Conservation (phyloP, 53 echinoderm and acorn worm genomes). For the Crossaster papposus region DNA sequence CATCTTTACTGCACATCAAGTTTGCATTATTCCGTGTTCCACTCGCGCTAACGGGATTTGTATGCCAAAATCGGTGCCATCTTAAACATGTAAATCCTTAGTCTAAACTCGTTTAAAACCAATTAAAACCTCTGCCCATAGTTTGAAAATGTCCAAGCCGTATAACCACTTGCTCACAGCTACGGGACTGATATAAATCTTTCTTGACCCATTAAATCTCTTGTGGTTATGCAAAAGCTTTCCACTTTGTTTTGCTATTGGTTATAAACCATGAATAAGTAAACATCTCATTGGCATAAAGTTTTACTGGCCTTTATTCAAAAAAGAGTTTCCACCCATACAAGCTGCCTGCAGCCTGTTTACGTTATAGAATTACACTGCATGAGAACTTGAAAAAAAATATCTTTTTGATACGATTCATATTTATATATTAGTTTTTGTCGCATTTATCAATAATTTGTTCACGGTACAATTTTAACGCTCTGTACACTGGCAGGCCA, state of each 20-base stretch:
- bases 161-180: too few species aligned
- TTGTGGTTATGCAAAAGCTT: background rate
- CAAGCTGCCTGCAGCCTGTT: slow-evolving; percentile 27
- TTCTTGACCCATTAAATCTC: background rate
- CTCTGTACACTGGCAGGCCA: background rate
- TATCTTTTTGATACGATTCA: background rate
- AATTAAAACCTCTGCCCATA: too few species aligned
- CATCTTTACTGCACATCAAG: too few species aligned
- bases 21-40: too few species aligned
- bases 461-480: background rate
- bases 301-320: background rate
- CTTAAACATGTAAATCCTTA: too few species aligned
- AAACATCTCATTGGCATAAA: background rate
- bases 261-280: background rate
- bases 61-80: too few species aligned
- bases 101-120: too few species aligned
- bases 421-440: background rate
- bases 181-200: background rate
- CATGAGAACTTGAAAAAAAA: too few species aligned
- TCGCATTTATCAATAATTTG: background rate
- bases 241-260: background rate
- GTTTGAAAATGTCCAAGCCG: too few species aligned
- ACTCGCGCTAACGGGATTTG: too few species aligned
- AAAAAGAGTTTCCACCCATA: background rate
- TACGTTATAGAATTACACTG: too few species aligned